These are phyloP conservation scores for Nanorana parkeri DNA, from an alignment of 2,113 vertebrate genomes.

Conservation along the genomic window DNA sequence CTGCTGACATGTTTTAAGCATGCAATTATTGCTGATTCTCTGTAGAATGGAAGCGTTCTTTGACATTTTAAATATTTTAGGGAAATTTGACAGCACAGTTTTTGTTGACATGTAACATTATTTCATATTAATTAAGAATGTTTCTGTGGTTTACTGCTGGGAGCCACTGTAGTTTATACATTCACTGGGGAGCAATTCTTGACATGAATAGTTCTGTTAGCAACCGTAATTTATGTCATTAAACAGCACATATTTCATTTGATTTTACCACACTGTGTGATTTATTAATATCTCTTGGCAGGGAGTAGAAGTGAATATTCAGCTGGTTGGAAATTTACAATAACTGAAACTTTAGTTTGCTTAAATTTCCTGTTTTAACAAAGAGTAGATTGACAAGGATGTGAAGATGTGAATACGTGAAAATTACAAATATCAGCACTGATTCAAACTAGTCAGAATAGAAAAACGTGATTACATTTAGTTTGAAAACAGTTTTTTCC, in stretches of 20 bases:
- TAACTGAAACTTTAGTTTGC: constrained; percentile 14
- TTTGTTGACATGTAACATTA: constrained; percentile 57
- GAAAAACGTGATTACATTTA: too few species aligned
- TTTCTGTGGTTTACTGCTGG: constrained; percentile 54
- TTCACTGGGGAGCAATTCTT: constrained; percentile 40
- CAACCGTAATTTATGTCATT: constrained; percentile 53
- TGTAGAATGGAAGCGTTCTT: constrained; percentile 32
- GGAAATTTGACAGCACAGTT: constrained; percentile 46
- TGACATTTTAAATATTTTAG: constrained; percentile 54
- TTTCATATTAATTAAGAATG: constrained; percentile 57
- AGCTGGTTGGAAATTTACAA: constrained; percentile 40
- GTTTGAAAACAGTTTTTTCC: too few species aligned
- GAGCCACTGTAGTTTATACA: constrained; percentile 52
- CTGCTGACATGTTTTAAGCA: constrained; percentile 49
- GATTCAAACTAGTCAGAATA: too few species aligned
- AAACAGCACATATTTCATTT: constrained; percentile 56
- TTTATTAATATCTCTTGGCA: constrained; percentile 45
- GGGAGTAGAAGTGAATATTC: constrained; percentile 32
- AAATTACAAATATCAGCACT: too few species aligned
- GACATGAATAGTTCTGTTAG: constrained; percentile 54
- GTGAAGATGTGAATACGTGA: too few species aligned
- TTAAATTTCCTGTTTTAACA: background rate
- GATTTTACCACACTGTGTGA: constrained; percentile 56
- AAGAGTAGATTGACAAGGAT: background rate
- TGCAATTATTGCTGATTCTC: constrained; percentile 52